Base-by-base conservation (phyloP, 2,888 invertebrate genomes). In the Thyatira batis region DNA sequence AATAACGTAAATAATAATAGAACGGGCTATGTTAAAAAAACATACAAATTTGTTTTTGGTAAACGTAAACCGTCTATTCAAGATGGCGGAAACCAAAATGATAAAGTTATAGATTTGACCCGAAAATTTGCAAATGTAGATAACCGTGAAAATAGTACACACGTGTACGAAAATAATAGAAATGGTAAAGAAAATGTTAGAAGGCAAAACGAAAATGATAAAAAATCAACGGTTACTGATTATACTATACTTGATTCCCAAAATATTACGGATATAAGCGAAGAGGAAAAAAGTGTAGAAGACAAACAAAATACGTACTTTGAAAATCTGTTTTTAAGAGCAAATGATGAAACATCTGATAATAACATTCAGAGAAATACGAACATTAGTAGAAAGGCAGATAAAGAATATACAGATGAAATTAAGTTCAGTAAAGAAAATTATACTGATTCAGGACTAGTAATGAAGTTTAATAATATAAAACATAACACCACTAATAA, bases 21-120 rank as follows among this genome's bases (percentile, higher is more conserved):
- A 23, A 39, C 39, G 6, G 17, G 39, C 8, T 39, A 39, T 4
- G 17, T 17, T 8, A 39, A 39, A 39, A 39, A 13, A 8, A 39
- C 17, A 55, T 53, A 49, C 56, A 23, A 17, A n/a, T 39, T 39
- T 39, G 39, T 39, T 8, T 39, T 17, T 39, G 39, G 39, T 17
- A 39, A 39, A 17, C 5, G 39, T 6, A 39, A 39, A 39, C 5
- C 39, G 13, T 33, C 33, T 6, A 39, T 17, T 39, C 39, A 17
- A n/a, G 17, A 39, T 39, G 11, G 17, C 17, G 39, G 17, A 6
- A 17, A 39, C 6, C 13, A 39, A 39, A 39, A 23, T 23, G 23
- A 23, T 23, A 23, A 8, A 39, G 6, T 17, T 39, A 8, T 39
- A 39, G 39, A 39, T 17, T 17, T 39, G n/a, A 39, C 39, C 8